A percentile compares a stretch with the other conserved stretches of the same genome.
Evolutionary conservation across 2,888 invertebrate species (phyloP).

Genomic region (Sesia bembeciformis): DNA sequence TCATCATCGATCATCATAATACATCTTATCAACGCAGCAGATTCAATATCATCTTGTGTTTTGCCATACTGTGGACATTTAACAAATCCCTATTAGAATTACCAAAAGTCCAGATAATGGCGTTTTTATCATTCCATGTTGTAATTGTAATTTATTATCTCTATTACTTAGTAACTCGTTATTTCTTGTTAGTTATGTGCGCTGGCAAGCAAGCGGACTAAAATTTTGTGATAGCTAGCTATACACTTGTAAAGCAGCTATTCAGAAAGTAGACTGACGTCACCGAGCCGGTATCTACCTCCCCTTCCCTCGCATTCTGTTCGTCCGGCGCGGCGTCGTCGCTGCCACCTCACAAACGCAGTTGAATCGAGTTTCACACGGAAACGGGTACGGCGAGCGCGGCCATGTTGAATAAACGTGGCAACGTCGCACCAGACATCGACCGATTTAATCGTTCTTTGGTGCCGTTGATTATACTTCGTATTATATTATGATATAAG

Average conservation of each 20-base stretch:
- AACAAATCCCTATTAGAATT: too few species aligned
- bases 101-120: too few species aligned
- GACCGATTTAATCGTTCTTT: conserved; percentile 65
- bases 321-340: conserved; percentile 36
- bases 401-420: conserved; percentile 68
- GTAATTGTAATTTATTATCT: too few species aligned
- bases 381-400: conserved; percentile 69
- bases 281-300: conserved; percentile 51
- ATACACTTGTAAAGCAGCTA: conserved; percentile 6
- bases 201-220: too few species aligned
- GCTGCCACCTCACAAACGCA: conserved; percentile 35
- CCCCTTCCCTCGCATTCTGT: conserved; percentile 17
- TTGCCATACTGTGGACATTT: too few species aligned
- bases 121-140: too few species aligned
- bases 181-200: too few species aligned
- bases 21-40: too few species aligned
- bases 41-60: too few species aligned
- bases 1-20: too few species aligned
- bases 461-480: conserved; percentile 35
- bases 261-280: conserved; percentile 68
- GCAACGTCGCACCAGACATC: conserved; percentile 73
- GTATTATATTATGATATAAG: conserved; percentile 16
- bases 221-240: too few species aligned
- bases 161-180: too few species aligned
- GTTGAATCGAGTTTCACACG: conserved; percentile 69